Base-by-base conservation (phyloP, 2,797 vertebrate species). In the Antrozous pallidus region DNA sequence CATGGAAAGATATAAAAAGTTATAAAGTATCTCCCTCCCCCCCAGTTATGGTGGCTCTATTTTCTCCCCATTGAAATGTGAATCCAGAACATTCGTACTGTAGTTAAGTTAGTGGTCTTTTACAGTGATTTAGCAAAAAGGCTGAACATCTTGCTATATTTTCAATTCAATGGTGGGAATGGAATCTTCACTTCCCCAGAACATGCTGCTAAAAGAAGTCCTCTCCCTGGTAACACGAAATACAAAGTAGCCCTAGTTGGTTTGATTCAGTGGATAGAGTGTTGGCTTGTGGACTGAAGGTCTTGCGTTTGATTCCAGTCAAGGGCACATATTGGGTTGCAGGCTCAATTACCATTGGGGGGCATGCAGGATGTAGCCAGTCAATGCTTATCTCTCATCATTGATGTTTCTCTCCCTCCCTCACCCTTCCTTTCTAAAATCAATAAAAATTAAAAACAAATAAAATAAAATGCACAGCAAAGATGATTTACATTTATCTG, bases 1-100 rank as follows among this genome's bases (percentile, higher is more conserved):
- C 26, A 86, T 70, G 70, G 20, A 56, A 88, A 92, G 51, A 94
- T 82, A 77, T 51, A 67, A 78, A 80, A 56, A 90, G 65, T 71
- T 88, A 12, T 78, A 24, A 91, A 80, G 12, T 73, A 38, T 78
- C 13, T 2, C 42, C 8, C 42, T 71, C 65, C 71, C 63, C 31
- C 18, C 31, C 18, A 83, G 54, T 82, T 86, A 92, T 16, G 2
- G 13, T 81, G 49, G 69, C 45, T 93, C 73, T 61, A 7, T 31
- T 49, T 91, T 83, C 33, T 28, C 24, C 20, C 45, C n/a, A 22
- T 8, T 88, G 84, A 89, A 73, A 73, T 75, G 8, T 58, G 33
- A 93, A 79, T 56, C 74, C 28, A 54, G 47, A 91, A 83, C 6
- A 54, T 80, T 49, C 54, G 67, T 33, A 75, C 45, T 33, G 5